Evolutionary conservation across 1,140 invertebrate genomes (phyloP).

Genomic region (Pseudomyrmex pallidus): DNA sequence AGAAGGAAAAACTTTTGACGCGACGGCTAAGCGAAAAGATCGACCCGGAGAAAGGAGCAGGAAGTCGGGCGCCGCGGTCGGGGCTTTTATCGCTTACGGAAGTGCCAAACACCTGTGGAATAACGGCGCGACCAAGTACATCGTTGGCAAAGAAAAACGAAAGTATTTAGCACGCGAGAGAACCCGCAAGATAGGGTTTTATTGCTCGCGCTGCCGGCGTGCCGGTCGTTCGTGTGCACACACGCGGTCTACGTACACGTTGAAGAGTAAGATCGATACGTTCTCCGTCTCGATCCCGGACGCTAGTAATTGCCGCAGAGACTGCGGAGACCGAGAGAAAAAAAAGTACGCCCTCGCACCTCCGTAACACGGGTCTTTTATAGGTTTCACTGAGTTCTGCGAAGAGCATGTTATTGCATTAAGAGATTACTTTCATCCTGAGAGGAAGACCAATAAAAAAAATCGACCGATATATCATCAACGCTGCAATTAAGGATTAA

Average conservation of each 20-base stretch:
- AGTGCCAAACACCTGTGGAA: slow-evolving; percentile 86
- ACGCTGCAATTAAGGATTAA: neutral
- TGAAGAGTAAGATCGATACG: slow-evolving; percentile 69
- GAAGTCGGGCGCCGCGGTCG: slow-evolving; percentile 78
- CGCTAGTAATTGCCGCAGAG: slow-evolving; percentile 58
- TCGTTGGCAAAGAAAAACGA: slow-evolving; percentile 83
- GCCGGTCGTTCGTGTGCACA: slow-evolving; percentile 47
- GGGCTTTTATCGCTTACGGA: slow-evolving; percentile 84
- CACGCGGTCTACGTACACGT: slow-evolving; percentile 50
- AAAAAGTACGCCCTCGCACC: neutral
- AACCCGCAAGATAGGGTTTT: slow-evolving; percentile 74
- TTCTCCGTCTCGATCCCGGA: slow-evolving; percentile 51
- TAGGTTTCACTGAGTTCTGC: neutral
- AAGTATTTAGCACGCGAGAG: slow-evolving; percentile 75
- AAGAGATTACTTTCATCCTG: slow-evolving; percentile 13
- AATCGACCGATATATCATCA: neutral
- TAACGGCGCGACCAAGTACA: slow-evolving; percentile 84
- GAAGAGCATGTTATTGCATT: neutral
- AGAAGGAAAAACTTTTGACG: neutral
- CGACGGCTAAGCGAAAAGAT: slow-evolving; percentile 77
- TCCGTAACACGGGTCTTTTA: slow-evolving; percentile 28
- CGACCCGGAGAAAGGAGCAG: slow-evolving; percentile 72
- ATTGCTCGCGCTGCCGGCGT: slow-evolving; percentile 64
- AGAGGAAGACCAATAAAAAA: neutral
- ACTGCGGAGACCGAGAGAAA: slow-evolving; percentile 43